These are phyloP conservation scores for Ruditapes philippinarum DNA, from an alignment of 1,140 invertebrate genomes.

Conservation along the genomic window DNA sequence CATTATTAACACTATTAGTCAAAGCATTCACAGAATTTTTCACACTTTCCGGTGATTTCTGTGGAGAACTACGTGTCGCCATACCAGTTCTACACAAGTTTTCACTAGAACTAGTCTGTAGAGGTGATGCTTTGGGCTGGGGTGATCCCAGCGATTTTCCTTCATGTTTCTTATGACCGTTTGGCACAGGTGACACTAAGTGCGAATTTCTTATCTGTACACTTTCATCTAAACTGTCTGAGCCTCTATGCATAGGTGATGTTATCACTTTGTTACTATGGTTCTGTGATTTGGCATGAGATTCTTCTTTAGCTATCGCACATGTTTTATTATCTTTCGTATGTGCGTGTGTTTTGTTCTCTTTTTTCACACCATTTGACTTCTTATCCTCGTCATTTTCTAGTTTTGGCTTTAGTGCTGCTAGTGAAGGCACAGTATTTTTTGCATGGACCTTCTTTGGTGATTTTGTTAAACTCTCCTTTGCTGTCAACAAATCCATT, in stretches of 20 bases:
- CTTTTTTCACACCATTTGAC: not conserved
- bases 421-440: not conserved
- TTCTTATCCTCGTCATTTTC: not conserved
- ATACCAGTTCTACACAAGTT: conserved; percentile 43
- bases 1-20: not conserved
- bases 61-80: conserved; percentile 75
- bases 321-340: not conserved
- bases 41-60: conserved; percentile 25
- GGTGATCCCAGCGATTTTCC: not conserved
- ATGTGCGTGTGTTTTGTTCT: not conserved
- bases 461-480: conserved; percentile 42
- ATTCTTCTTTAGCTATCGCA: not conserved
- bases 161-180: conserved; percentile 16
- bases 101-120: conserved; percentile 51
- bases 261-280: not conserved
- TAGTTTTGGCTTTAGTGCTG: not conserved
- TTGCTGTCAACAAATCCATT: conserved; percentile 29
- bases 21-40: not conserved
- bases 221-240: conserved; percentile 50
- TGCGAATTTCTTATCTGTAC: conserved; percentile 42
- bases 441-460: not conserved
- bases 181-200: conserved; percentile 4
- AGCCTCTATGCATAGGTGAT: not conserved
- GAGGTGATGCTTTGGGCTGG: conserved; percentile 8
- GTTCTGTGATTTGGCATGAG: not conserved